Evolutionary conservation across 2,888 invertebrate species (phyloP).

Genomic region (Lasioglossum malachurum): DNA sequence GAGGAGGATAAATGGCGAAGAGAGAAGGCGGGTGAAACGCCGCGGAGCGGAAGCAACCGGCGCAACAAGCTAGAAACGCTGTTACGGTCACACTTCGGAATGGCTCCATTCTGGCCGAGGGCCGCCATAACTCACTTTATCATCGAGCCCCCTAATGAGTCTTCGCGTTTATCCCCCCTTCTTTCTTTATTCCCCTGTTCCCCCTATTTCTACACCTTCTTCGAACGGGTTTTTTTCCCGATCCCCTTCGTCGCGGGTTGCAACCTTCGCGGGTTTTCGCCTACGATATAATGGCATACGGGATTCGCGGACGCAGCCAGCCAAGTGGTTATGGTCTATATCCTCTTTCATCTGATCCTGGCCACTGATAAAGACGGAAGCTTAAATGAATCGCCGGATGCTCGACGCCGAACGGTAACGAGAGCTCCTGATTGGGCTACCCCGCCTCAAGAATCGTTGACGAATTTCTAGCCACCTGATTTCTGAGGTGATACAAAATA

Average conservation of each 20-base stretch:
- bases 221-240: not conserved
- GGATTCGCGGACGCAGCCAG: conserved; percentile 49
- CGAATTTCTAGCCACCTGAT: not conserved
- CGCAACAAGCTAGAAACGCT: conserved; percentile 49
- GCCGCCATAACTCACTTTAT: conserved; percentile 58
- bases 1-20: not conserved
- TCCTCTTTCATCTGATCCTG: conserved; percentile 75
- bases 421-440: not conserved
- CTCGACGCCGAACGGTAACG: conserved; percentile 73
- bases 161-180: conserved; percentile 34
- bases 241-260: not conserved
- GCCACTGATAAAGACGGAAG: conserved; percentile 79
- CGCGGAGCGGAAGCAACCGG: conserved; percentile 26
- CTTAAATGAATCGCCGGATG: conserved; percentile 81
- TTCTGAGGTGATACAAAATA: too few species aligned
- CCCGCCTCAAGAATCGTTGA: not conserved
- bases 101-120: conserved; percentile 41
- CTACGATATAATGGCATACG: conserved; percentile 47
- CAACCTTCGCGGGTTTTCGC: conserved; percentile 1
- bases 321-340: conserved; percentile 80
- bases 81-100: conserved; percentile 54
- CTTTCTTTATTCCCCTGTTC: not conserved
- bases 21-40: conserved; percentile 7
- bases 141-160: conserved; percentile 61
- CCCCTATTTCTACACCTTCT: not conserved